phyloP scores from a whole-genome alignment of 1,140 invertebrate species.

The Drosophila serrata region DNA sequence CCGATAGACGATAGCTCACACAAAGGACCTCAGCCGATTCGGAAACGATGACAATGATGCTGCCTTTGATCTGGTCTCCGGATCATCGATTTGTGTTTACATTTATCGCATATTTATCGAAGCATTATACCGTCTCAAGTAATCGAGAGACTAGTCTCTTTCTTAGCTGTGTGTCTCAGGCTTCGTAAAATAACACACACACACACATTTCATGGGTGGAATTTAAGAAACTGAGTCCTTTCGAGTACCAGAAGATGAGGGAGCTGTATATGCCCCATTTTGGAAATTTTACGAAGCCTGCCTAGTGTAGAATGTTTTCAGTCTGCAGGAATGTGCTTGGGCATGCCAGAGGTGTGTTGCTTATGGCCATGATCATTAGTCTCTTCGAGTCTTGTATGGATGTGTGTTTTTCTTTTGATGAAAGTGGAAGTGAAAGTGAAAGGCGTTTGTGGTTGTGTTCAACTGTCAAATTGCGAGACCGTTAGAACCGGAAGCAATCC shows the following conservation, averaged over 20 bases:
- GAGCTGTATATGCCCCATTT: not conserved
- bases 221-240: not conserved
- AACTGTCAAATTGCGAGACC: conserved; percentile 16
- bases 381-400: not conserved
- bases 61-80: conserved; percentile 26
- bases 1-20: conserved; percentile 22
- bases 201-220: not conserved
- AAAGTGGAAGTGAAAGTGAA: conserved; percentile 1
- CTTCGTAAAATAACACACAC: conserved; percentile 10
- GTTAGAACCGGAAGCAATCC: conserved; percentile 7
- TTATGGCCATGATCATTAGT: not conserved
- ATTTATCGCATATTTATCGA: conserved; percentile 22
- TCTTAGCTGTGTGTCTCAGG: conserved; percentile 16
- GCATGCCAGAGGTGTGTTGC: conserved; percentile 1
- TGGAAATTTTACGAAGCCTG: conserved; percentile 17
- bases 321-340: conserved; percentile 3
- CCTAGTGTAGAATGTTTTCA: conserved; percentile 3
- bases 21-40: conserved; percentile 31
- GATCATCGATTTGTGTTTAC: conserved; percentile 1
- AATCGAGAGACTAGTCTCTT: conserved; percentile 3
- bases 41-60: conserved; percentile 36
- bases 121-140: conserved; percentile 27
- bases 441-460: conserved; percentile 5
- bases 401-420: not conserved
- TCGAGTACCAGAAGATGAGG: no score